A percentile compares a stretch with the other conserved stretches of the same genome.
Evolutionary conservation across 1,140 invertebrate species (phyloP).

Genomic region (Meloidogyne chitwoodi): DNA sequence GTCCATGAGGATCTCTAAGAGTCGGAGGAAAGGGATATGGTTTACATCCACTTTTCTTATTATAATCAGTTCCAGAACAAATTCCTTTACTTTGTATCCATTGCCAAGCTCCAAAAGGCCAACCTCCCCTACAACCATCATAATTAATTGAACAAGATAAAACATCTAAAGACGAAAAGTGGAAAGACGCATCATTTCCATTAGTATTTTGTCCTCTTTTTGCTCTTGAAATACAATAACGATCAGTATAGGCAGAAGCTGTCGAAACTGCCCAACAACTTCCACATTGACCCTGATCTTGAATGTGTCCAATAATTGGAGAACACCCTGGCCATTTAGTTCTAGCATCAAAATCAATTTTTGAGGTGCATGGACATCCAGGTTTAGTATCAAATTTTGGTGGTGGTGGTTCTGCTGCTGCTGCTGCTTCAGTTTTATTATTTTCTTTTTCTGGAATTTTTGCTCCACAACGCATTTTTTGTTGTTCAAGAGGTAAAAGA

Average conservation of each 20-base stretch:
- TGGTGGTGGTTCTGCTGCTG: too few species aligned
- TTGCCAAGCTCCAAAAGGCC: neutral
- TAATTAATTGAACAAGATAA: neutral
- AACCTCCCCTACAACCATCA: neutral
- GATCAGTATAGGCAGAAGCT: constrained; percentile 12
- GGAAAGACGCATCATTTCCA: neutral
- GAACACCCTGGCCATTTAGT: constrained; percentile 4
- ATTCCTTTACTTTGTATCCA: neutral
- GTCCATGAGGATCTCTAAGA: neutral
- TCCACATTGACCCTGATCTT: constrained; percentile 11
- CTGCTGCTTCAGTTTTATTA: neutral
- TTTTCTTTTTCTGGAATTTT: neutral
- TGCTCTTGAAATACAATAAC: constrained; percentile 1
- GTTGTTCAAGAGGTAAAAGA: neutral
- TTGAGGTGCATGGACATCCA: neutral
- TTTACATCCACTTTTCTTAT: neutral
- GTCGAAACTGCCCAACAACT: constrained; percentile 19
- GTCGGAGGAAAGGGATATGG: neutral
- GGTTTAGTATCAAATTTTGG: neutral
- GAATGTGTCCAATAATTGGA: constrained; percentile 4
- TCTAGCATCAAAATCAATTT: constrained; percentile 1
- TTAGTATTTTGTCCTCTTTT: neutral
- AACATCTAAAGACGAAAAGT: constrained; percentile 2
- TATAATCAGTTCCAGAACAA: neutral
- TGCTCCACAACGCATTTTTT: neutral